Evolutionary conservation across 1,140 invertebrate genomes (phyloP).

Genomic region (Psix sp.): DNA sequence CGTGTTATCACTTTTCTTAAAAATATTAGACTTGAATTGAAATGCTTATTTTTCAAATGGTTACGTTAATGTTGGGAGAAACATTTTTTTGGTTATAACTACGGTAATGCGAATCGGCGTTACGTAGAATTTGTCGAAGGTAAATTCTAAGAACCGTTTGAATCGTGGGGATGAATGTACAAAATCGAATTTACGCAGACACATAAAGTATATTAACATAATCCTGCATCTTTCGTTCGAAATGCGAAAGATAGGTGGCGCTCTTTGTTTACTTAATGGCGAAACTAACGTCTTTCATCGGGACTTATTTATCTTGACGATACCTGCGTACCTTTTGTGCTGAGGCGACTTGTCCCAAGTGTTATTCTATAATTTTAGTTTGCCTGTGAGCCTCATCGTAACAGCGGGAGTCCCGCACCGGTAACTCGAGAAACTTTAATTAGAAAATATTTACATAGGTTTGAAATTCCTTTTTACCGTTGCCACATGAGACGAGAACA

Average conservation of each 20-base stretch:
- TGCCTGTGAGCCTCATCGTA: slow-evolving; percentile 3
- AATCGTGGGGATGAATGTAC: too few relatives aligned
- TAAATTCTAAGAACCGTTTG: too few relatives aligned
- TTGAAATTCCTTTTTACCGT: slow-evolving; percentile 14
- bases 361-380: slow-evolving; percentile 26
- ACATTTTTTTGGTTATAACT: too few relatives aligned
- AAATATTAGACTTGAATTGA: too few relatives aligned
- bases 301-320: slow-evolving; percentile 6
- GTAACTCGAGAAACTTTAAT: slow-evolving; percentile 37
- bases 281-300: slow-evolving; percentile 8
- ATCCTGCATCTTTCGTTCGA: too few relatives aligned
- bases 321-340: slow-evolving; percentile 9
- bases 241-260: background rate
- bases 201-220: too few relatives aligned
- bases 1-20: slow-evolving; percentile 1
- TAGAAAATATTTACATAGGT: slow-evolving; percentile 37
- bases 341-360: slow-evolving; percentile 6
- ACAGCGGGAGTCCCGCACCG: slow-evolving; percentile 19
- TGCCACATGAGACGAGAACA: slow-evolving; percentile 7
- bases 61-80: too few relatives aligned
- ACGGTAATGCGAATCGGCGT: too few relatives aligned
- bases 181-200: too few relatives aligned
- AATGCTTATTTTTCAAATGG: too few relatives aligned
- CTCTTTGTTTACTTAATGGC: slow-evolving; percentile 5
- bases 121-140: too few relatives aligned